Conservation (phyloP, 2,888 invertebrate species). For the Apamea crenata region DNA sequence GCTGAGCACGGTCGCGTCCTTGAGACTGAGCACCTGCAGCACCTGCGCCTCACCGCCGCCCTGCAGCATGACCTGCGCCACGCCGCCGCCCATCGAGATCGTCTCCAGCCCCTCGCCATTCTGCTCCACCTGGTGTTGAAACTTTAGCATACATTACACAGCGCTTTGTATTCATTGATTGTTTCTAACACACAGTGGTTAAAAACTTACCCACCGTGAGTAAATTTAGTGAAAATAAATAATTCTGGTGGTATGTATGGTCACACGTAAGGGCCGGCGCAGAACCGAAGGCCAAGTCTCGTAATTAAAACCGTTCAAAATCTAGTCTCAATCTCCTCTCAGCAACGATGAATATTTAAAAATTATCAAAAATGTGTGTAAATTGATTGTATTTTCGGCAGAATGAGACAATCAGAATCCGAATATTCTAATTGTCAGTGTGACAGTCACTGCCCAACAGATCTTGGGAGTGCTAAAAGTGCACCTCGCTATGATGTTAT, state of each 20-base stretch:
- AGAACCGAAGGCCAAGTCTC: neutral
- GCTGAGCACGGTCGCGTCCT: conserved; percentile 95
- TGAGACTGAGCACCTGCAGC: conserved; percentile 95
- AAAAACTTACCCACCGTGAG: neutral
- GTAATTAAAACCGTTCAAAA: neutral
- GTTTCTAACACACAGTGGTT: neutral
- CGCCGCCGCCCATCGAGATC: conserved; percentile 94
- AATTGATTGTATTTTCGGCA: too few species aligned
- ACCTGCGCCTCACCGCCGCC: conserved; percentile 93
- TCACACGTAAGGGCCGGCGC: neutral
- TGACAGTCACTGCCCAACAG: neutral
- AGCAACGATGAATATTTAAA: too few species aligned
- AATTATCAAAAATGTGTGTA: too few species aligned
- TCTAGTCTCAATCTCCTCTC: too few species aligned
- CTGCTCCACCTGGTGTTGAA: conserved; percentile 92
- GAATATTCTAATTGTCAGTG: too few species aligned
- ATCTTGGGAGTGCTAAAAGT: too few species aligned
- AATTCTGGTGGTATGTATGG: neutral
- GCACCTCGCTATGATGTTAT: too few species aligned
- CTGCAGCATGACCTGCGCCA: conserved; percentile 96
- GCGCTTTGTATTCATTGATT: conserved; percentile 21
- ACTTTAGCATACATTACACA: conserved; percentile 40
- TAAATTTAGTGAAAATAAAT: neutral
- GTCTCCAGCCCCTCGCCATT: conserved; percentile 94
- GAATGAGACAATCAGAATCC: too few species aligned